A percentile compares a stretch with the other conserved stretches of the same genome.
Conservation (phyloP, 2,797 vertebrate genomes). For the Myotis findleyi region DNA sequence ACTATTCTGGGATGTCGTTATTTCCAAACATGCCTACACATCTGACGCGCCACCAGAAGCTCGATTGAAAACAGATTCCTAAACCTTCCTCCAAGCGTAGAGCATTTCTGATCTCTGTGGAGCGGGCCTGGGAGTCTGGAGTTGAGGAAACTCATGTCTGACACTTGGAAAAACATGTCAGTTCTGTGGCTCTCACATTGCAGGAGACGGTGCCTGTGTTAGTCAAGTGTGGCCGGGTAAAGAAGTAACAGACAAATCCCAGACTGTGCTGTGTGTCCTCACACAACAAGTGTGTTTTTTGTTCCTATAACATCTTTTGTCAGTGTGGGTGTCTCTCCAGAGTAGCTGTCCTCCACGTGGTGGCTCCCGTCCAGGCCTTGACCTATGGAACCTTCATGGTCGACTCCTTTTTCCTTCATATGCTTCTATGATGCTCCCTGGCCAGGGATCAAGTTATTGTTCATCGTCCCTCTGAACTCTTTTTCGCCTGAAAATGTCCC, state of each 20-base stretch:
- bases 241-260: not conserved
- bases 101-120: not conserved
- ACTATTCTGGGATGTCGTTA: not conserved
- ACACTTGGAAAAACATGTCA: not conserved
- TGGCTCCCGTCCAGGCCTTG: not conserved
- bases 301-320: not conserved
- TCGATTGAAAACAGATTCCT: not conserved
- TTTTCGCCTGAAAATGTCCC: not conserved
- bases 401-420: no score
- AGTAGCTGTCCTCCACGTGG: not conserved
- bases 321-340: not conserved
- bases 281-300: not conserved
- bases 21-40: not conserved
- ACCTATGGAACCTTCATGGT: not conserved
- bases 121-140: not conserved
- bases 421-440: not conserved
- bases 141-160: not conserved
- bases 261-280: not conserved
- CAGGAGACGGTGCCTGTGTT: rapidly evolving
- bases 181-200: not conserved
- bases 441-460: not conserved
- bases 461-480: not conserved
- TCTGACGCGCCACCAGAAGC: not conserved
- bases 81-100: not conserved
- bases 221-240: not conserved